Evolutionary conservation across 2,797 vertebrate species (phyloP).

Genomic region (Melanotaenia trifasciata): DNA sequence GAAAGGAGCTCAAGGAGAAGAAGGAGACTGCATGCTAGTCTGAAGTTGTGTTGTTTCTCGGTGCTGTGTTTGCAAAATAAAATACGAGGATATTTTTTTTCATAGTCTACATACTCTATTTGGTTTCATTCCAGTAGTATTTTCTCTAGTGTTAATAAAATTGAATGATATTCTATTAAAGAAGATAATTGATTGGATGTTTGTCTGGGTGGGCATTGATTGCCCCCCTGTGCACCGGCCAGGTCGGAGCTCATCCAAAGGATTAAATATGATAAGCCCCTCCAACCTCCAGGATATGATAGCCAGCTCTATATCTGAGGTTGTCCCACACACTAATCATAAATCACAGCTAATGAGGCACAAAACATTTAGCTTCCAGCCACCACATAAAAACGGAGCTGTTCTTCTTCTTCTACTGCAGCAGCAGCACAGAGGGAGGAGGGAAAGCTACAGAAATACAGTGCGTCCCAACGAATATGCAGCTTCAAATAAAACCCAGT

Average conservation of each 20-base stretch:
- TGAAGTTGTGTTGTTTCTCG: conserved; percentile 21
- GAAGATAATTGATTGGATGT: conserved; percentile 59
- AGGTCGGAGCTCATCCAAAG: conserved; percentile 45
- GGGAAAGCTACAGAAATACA: not conserved
- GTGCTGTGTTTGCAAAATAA: conserved; percentile 51
- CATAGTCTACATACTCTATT: conserved; percentile 8
- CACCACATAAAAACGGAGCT: conserved; percentile 37
- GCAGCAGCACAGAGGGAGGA: conserved; percentile 19
- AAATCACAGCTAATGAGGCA: conserved; percentile 75
- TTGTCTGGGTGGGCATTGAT: conserved; percentile 31
- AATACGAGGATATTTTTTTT: not conserved
- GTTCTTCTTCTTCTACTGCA: conserved; percentile 23
- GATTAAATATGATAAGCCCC: conserved; percentile 57
- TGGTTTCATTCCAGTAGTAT: conserved; percentile 27
- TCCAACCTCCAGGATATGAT: conserved; percentile 41
- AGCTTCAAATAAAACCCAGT: conserved; percentile 2
- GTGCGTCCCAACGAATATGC: not conserved
- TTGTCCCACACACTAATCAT: conserved; percentile 62
- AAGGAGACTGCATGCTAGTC: conserved; percentile 15
- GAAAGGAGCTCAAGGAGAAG: conserved; percentile 16
- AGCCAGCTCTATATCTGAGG: conserved; percentile 49
- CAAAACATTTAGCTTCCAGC: conserved; percentile 57
- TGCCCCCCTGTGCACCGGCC: conserved; percentile 41
- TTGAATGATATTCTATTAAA: conserved; percentile 51
- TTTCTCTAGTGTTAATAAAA: conserved; percentile 22